Conservation (phyloP, 2,888 invertebrate species). For the Drosophila maculinotata region DNA sequence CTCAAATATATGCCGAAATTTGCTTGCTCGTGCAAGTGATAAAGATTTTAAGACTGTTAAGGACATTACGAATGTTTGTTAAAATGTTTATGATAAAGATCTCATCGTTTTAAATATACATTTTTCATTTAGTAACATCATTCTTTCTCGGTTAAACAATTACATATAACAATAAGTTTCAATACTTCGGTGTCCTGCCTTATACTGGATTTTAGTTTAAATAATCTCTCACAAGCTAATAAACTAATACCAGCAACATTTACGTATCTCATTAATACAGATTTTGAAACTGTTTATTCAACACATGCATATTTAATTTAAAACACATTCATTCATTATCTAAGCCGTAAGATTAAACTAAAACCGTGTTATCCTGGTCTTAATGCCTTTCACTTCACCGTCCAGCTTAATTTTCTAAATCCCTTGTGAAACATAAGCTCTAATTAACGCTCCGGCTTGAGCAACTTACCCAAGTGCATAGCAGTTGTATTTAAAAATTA, state of each 20-base stretch:
- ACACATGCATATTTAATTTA: not conserved
- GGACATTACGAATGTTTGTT: not conserved
- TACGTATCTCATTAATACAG: not conserved
- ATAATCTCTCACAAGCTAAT: too few relatives aligned
- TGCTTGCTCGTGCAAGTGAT: not conserved
- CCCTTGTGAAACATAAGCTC: constrained; percentile 17
- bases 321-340: constrained; percentile 6
- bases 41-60: not conserved
- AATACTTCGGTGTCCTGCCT: too few relatives aligned
- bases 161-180: too few relatives aligned
- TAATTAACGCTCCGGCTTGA: constrained; percentile 41
- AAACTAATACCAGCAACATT: not conserved
- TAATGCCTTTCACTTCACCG: constrained; percentile 8
- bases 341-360: not conserved
- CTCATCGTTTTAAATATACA: too few relatives aligned
- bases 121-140: too few relatives aligned
- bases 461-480: constrained; percentile 43
- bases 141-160: too few relatives aligned
- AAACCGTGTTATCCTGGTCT: not conserved
- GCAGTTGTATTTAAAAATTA: constrained; percentile 18
- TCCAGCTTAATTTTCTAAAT: constrained; percentile 29
- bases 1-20: constrained; percentile 13
- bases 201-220: too few relatives aligned
- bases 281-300: not conserved
- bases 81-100: too few relatives aligned